Conservation (phyloP, 2,797 vertebrate species). For the Sarcophilus harrisii region DNA sequence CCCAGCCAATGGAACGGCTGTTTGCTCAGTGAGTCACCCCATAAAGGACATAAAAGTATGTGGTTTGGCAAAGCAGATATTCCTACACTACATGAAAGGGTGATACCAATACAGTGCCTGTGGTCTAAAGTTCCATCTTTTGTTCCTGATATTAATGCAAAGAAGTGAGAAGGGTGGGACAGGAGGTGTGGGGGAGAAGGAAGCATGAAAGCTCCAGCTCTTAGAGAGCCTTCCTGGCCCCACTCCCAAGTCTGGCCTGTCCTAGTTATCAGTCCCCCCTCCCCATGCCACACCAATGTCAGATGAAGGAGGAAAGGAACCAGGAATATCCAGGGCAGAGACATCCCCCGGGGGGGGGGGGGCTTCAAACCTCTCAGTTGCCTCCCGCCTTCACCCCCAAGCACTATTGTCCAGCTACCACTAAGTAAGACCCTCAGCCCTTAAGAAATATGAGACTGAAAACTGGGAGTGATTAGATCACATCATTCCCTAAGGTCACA, state of each 20-base stretch:
- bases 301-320: background rate
- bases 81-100: conserved; percentile 76
- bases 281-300: background rate
- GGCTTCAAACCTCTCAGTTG: background rate
- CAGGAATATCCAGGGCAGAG: background rate
- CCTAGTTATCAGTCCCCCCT: background rate
- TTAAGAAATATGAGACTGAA: background rate
- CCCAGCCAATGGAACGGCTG: conserved; percentile 78
- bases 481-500: background rate
- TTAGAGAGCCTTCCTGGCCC: background rate
- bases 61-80: conserved; percentile 76
- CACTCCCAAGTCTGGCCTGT: background rate
- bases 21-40: conserved; percentile 77
- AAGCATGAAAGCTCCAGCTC: background rate
- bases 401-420: background rate
- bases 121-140: conserved; percentile 54
- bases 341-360: background rate
- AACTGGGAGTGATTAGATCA: background rate
- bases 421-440: background rate
- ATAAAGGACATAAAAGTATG: conserved; percentile 65
- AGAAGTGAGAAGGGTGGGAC: background rate
- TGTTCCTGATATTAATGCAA: conserved; percentile 22
- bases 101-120: conserved; percentile 67
- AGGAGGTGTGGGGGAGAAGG: background rate
- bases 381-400: too few relatives aligned